Conservation (phyloP, 1,140 invertebrate genomes). For the Chironomus striatipennis region DNA sequence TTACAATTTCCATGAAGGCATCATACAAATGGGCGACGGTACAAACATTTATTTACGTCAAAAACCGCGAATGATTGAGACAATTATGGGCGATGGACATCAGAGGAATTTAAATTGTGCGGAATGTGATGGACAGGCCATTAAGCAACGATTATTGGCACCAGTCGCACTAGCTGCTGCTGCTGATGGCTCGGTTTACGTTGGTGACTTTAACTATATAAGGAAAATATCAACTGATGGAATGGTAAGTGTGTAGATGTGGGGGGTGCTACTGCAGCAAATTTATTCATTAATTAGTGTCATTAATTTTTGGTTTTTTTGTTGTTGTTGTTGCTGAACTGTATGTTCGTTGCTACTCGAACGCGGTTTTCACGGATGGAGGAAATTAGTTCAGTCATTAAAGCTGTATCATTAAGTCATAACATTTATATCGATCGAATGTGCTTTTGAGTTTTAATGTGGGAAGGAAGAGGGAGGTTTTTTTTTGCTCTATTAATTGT, state of each 20-base stretch:
- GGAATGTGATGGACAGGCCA: slow-evolving; percentile 74
- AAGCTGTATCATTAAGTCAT: too few species aligned
- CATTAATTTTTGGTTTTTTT: too few species aligned
- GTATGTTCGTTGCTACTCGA: too few species aligned
- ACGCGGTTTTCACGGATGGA: too few species aligned
- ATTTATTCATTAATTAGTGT: too few species aligned
- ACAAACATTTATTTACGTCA: slow-evolving; percentile 93
- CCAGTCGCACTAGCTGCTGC: slow-evolving; percentile 85
- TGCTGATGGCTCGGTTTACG: slow-evolving; percentile 87
- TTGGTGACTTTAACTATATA: slow-evolving; percentile 94
- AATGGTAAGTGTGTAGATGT: slow-evolving; percentile 46
- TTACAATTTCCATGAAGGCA: slow-evolving; percentile 96
- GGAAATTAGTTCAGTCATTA: too few species aligned
- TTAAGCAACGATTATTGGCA: slow-evolving; percentile 74
- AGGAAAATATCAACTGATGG: slow-evolving; percentile 82
- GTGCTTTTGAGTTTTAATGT: too few species aligned
- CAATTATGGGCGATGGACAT: slow-evolving; percentile 88
- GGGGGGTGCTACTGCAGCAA: too few species aligned
- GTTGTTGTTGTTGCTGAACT: too few species aligned
- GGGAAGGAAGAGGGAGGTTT: too few species aligned
- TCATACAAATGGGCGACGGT: slow-evolving; percentile 94
- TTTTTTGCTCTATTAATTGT: too few species aligned
- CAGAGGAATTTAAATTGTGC: slow-evolving; percentile 73
- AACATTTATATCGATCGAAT: too few species aligned
- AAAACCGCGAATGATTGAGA: slow-evolving; percentile 80